Base-by-base conservation (phyloP, 2,797 vertebrate genomes). In the Sphenodon punctatus region DNA sequence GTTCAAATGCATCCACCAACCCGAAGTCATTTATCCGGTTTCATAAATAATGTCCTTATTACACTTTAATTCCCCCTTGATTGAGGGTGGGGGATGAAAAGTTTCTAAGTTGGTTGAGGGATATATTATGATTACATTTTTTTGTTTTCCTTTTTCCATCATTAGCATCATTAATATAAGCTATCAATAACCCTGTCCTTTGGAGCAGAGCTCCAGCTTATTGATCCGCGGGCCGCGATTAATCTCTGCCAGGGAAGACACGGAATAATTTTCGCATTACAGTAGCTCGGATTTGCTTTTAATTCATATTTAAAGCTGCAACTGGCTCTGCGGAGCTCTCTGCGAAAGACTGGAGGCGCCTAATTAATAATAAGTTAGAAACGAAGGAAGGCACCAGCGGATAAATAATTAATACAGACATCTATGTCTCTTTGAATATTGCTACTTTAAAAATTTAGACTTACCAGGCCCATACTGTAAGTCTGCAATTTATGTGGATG, bases 351-450 rank as follows among this genome's bases (percentile, higher is more conserved):
- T 94, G 93, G 95, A 97, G 96, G 95, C 96, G 96, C 96, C 96
- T 96, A 97, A 98, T 97, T 97, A 97, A 97, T 97, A 97, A 97
- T 97, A 95, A 96, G 94, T 94, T 96, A 95, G 95, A 96, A 96
- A 97, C 93, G 95, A 96, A 96, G 95, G 95, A 96, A 96, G 95
- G 94, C 95, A 96, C 93, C 93, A 94, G 95, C 75, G 92, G 93
- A 95, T 96, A 92, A 96, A 96, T 97, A 96, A 97, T 97, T 97
- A 96, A 97, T 96, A 93, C 92, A 93, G 93, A 95, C 95, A 94
- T 95, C 95, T 95, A 95, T 95, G 95, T 95, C 96, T 97, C 94
- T 95, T 95, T 94, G 95, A 96, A 96, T 96, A 95, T 94, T 93
- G 94, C 95, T 95, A 92, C 95, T 96, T 95, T 96, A 95, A 95